Percentiles rank a stretch among this genome's conserved stretches.
These are phyloP conservation scores for Pelochelys cantorii DNA, from an alignment of 2,797 vertebrate species.

Conservation along the genomic window DNA sequence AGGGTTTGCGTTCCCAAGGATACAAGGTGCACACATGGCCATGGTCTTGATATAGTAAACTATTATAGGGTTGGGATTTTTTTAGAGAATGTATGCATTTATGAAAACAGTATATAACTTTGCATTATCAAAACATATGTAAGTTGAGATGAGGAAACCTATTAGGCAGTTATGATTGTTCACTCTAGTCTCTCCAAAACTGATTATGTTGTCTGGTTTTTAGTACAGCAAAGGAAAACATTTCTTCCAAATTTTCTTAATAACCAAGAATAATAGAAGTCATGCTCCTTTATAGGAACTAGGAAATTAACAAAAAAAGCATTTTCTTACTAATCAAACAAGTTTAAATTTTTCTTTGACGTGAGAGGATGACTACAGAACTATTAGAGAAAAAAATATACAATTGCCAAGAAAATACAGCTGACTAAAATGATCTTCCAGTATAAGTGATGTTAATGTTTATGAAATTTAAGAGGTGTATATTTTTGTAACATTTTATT, in stretches of 20 bases:
- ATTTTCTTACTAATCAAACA: neutral
- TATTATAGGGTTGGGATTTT: neutral
- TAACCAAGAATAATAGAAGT: neutral
- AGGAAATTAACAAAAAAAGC: neutral
- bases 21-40: neutral
- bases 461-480: neutral
- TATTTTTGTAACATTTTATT: neutral
- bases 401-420: neutral
- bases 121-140: neutral
- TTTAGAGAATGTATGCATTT: neutral
- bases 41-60: neutral
- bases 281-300: neutral
- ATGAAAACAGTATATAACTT: fast-evolving
- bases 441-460: neutral
- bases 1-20: neutral
- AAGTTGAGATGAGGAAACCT: neutral
- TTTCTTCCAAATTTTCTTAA: neutral
- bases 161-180: neutral
- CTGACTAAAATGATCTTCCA: neutral
- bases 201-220: neutral
- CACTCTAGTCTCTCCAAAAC: neutral
- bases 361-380: neutral
- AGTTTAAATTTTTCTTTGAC: neutral
- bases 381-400: neutral
- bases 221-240: fast-evolving